phyloP scores from a whole-genome alignment of 35 echinoderm and acorn worm genomes.

The Apostichopus japonicus region DNA sequence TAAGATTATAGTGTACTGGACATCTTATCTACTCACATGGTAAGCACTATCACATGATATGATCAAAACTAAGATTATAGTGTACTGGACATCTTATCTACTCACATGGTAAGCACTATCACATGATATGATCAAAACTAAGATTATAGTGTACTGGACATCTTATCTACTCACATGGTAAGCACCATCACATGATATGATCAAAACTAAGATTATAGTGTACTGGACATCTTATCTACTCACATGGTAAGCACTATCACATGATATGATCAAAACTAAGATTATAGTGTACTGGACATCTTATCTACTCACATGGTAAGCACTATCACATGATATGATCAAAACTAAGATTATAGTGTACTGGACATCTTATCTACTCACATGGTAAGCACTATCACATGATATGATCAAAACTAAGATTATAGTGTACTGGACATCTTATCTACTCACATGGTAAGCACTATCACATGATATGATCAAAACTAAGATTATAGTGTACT shows the following conservation, averaged over 20 bases:
- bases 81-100: constrained; percentile 80
- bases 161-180: constrained; percentile 95
- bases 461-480: constrained; percentile 34
- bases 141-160: constrained; percentile 99
- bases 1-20: background rate
- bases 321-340: no score
- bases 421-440: constrained; percentile 28
- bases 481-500: constrained; percentile 68
- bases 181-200: background rate
- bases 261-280: constrained; percentile 26
- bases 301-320: no score
- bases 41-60: constrained; percentile 39
- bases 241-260: no score
- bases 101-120: no score
- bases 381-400: constrained; percentile 73
- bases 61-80: background rate
- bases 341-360: no score
- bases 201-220: no score
- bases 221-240: constrained; percentile 27
- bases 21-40: background rate
- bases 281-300: constrained; percentile 90
- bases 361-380: constrained; percentile 93
- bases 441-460: no score
- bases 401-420: background rate
- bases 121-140: no score